These are phyloP conservation scores for Hiodon tergisus DNA, from an alignment of 2,113 vertebrate genomes.

Conservation along the genomic window DNA sequence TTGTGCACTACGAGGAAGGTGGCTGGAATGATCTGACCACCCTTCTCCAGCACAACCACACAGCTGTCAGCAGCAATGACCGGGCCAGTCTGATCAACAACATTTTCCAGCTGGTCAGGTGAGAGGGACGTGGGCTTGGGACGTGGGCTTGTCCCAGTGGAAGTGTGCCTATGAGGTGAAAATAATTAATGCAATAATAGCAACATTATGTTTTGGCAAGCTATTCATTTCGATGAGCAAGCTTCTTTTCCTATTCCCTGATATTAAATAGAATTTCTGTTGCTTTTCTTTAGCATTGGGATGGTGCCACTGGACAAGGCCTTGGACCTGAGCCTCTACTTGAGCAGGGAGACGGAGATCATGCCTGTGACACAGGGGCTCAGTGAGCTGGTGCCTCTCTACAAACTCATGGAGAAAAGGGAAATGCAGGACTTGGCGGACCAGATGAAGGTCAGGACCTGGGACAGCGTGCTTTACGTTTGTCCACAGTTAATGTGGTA, in stretches of 20 bases:
- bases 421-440: slow-evolving; percentile 22
- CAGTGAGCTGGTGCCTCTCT: slow-evolving; percentile 74
- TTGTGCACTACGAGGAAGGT: slow-evolving; percentile 75
- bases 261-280: neutral
- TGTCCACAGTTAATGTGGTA: no score
- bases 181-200: no score
- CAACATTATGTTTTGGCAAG: no score
- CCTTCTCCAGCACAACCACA: slow-evolving; percentile 69
- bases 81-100: slow-evolving; percentile 80
- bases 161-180: no score
- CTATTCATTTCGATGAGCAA: no score
- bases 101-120: slow-evolving; percentile 87
- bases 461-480: neutral
- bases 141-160: neutral
- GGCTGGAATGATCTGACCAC: slow-evolving; percentile 74
- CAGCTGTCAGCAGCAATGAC: slow-evolving; percentile 72
- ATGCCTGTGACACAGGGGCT: slow-evolving; percentile 79
- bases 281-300: slow-evolving; percentile 55
- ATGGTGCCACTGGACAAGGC: slow-evolving; percentile 76
- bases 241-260: neutral
- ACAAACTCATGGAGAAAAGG: slow-evolving; percentile 84
- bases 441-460: slow-evolving; percentile 17
- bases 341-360: slow-evolving; percentile 74
- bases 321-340: slow-evolving; percentile 76
- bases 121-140: slow-evolving; percentile 9